Evolutionary conservation across 2,113 vertebrate species (phyloP).

Genomic region (Calonectris borealis): DNA sequence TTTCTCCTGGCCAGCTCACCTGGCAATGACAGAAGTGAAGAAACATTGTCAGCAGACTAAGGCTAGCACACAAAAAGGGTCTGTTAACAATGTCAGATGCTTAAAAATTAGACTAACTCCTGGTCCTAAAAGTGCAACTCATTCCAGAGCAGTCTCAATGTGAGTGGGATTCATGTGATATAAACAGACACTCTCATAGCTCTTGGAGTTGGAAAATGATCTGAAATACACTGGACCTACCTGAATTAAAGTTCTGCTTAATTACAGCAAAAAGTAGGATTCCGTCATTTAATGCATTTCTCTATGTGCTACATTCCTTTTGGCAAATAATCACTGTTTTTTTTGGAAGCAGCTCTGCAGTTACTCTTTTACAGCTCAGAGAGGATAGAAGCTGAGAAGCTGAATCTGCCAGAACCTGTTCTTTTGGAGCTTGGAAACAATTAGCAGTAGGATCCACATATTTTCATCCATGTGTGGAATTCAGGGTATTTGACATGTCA

Average conservation of each 20-base stretch:
- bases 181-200: neutral
- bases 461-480: neutral
- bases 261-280: neutral
- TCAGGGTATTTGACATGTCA: neutral
- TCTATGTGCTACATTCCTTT: neutral
- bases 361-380: neutral
- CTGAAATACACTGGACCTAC: neutral
- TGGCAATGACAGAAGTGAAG: neutral
- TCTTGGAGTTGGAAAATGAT: neutral
- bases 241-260: neutral
- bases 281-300: neutral
- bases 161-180: neutral
- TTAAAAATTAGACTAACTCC: neutral
- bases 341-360: neutral
- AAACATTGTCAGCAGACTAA: neutral
- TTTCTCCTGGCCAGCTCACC: neutral
- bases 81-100: neutral
- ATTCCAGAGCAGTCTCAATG: neutral
- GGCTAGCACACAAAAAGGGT: neutral
- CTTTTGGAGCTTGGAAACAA: neutral
- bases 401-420: neutral
- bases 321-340: neutral
- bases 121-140: neutral
- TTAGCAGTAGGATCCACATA: neutral
- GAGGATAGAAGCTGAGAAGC: neutral